Conservation (phyloP, 2,113 vertebrate species). For the Mungos mungo region DNA sequence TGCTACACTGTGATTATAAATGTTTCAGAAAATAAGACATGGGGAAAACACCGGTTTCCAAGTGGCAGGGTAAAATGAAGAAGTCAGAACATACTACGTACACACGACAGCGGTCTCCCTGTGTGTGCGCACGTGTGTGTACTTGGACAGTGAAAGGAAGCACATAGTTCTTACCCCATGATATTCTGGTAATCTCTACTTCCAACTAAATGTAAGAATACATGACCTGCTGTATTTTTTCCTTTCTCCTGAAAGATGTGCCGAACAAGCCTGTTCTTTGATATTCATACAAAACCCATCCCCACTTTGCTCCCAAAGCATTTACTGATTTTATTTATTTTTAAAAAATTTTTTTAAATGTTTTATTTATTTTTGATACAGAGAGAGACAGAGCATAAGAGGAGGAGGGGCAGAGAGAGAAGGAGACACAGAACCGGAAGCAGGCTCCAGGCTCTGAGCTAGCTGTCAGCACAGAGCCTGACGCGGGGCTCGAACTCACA, state of each 20-base stretch:
- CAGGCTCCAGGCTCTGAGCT: too few species aligned
- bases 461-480: too few species aligned
- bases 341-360: too few species aligned
- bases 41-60: neutral
- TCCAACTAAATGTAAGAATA: neutral
- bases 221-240: neutral
- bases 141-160: neutral
- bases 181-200: neutral
- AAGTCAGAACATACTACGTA: neutral
- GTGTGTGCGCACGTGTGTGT: neutral
- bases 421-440: too few species aligned
- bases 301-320: neutral
- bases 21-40: neutral
- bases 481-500: too few species aligned
- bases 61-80: neutral
- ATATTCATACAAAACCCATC: neutral
- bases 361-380: too few species aligned
- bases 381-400: too few species aligned
- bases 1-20: neutral
- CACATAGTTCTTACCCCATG: neutral
- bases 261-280: neutral
- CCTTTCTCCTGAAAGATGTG: neutral
- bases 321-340: conserved; percentile 28
- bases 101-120: neutral
- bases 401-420: too few species aligned